These are phyloP conservation scores for Pinna nobilis DNA, from an alignment of 1,140 invertebrate species.

Conservation along the genomic window DNA sequence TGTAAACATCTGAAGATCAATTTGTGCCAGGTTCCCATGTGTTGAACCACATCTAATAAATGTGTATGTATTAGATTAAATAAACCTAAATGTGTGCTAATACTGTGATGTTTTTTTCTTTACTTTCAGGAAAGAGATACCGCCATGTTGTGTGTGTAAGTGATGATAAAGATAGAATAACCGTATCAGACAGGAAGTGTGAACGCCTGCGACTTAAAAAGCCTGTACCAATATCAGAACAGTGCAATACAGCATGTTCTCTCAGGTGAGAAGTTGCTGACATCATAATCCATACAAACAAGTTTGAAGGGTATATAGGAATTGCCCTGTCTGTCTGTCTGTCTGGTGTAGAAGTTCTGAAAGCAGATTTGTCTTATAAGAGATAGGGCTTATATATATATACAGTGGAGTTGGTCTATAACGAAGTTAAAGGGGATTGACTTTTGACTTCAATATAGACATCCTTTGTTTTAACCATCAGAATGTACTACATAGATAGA, in stretches of 20 bases:
- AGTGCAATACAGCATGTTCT: conserved; percentile 61
- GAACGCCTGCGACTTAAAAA: conserved; percentile 43
- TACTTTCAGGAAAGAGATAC: conserved; percentile 60
- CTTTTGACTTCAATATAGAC: too few relatives aligned
- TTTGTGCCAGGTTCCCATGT: not conserved
- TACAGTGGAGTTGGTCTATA: too few relatives aligned
- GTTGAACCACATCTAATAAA: not conserved
- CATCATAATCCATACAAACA: conserved; percentile 62
- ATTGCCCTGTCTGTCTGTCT: too few relatives aligned
- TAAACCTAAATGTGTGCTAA: too few relatives aligned
- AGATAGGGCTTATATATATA: too few relatives aligned
- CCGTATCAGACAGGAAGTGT: conserved; percentile 57
- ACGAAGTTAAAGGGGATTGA: too few relatives aligned
- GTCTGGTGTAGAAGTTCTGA: too few relatives aligned
- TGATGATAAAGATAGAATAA: conserved; percentile 49
- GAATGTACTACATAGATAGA: too few relatives aligned
- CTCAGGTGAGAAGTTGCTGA: conserved; percentile 58
- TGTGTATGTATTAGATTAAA: not conserved
- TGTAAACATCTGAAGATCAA: too few relatives aligned
- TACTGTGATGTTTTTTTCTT: conserved; percentile 13
- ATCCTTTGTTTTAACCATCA: too few relatives aligned
- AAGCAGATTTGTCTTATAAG: too few relatives aligned
- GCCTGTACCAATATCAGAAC: conserved; percentile 41
- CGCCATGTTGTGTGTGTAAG: conserved; percentile 60
- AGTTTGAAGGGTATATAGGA: conserved; percentile 77